A percentile compares a stretch with the other conserved stretches of the same genome.
These are phyloP conservation scores for Hybos culiciformis DNA, from an alignment of 2,888 invertebrate genomes.

Conservation along the genomic window DNA sequence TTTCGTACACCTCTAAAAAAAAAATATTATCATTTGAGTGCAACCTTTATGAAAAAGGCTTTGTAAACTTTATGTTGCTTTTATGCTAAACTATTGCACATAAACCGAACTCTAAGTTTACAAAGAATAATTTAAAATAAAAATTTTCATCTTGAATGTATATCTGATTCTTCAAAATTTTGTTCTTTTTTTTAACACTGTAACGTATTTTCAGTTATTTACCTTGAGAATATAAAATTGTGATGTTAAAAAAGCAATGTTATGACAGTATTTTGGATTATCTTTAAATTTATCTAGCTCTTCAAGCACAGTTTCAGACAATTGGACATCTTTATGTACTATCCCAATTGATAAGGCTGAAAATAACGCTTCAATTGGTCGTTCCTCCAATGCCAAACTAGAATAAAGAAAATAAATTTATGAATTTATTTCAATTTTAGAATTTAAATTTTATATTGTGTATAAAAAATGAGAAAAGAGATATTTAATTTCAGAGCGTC, in stretches of 20 bases:
- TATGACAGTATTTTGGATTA: constrained; percentile 44
- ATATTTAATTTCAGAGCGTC: too few species aligned
- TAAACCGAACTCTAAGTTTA: too few species aligned
- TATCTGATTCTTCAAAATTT: background rate
- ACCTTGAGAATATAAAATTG: constrained; percentile 44
- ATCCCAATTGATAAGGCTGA: constrained; percentile 70
- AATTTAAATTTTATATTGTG: background rate
- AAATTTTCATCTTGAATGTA: too few species aligned
- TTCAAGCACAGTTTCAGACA: constrained; percentile 55
- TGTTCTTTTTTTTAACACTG: constrained; percentile 12
- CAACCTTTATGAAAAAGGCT: too few species aligned
- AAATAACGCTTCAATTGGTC: constrained; percentile 60
- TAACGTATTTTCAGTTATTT: constrained; percentile 6
- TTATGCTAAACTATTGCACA: too few species aligned
- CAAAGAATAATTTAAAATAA: too few species aligned
- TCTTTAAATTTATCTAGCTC: constrained; percentile 53
- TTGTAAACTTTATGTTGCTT: too few species aligned
- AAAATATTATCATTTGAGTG: constrained; percentile 1
- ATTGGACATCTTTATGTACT: constrained; percentile 55
- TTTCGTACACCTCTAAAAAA: constrained; percentile 21
- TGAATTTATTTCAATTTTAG: background rate
- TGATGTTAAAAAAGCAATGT: constrained; percentile 52
- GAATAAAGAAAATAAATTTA: constrained; percentile 1
- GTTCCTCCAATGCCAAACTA: constrained; percentile 34
- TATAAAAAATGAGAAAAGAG: too few species aligned